phyloP scores from a whole-genome alignment of 2,888 invertebrate species.

The Drosophila rellima region DNA sequence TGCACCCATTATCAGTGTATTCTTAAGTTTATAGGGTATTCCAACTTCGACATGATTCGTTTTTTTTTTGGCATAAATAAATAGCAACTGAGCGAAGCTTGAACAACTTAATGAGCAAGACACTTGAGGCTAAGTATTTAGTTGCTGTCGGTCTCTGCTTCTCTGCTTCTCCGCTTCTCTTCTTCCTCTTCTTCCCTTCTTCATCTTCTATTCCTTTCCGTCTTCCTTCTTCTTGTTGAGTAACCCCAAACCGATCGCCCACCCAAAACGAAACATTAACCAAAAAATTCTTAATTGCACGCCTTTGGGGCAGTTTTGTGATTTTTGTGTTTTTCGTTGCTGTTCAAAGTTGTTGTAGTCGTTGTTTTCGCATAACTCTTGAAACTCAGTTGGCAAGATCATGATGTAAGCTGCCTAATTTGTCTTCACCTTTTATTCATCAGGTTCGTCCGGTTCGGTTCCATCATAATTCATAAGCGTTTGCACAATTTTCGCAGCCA shows the following conservation, averaged over 20 bases:
- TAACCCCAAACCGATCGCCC: slow-evolving; percentile 50
- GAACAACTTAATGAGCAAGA: slow-evolving; percentile 68
- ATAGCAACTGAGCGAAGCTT: slow-evolving; percentile 12
- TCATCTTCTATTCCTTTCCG: too few species aligned
- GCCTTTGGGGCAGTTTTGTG: slow-evolving; percentile 59
- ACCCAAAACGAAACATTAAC: slow-evolving; percentile 52
- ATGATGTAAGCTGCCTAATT: slow-evolving; percentile 77
- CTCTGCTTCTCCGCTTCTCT: neutral
- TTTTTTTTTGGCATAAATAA: neutral
- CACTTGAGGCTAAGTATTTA: slow-evolving; percentile 39
- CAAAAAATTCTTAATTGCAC: slow-evolving; percentile 69
- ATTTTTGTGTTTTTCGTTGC: neutral
- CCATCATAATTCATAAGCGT: slow-evolving; percentile 60
- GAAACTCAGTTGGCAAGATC: slow-evolving; percentile 25
- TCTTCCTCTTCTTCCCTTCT: neutral
- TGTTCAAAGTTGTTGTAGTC: slow-evolving; percentile 7
- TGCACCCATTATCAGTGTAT: neutral
- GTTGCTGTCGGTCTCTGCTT: slow-evolving; percentile 10
- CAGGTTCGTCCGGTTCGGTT: slow-evolving; percentile 56
- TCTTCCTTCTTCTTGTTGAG: neutral
- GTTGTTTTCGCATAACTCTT: slow-evolving; percentile 26
- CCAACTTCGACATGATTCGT: neutral
- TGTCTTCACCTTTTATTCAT: slow-evolving; percentile 69
- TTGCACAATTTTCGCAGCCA: slow-evolving; percentile 53
- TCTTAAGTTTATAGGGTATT: neutral